Conservation (phyloP, 2,113 vertebrate species). For the Etheostoma spectabile region DNA sequence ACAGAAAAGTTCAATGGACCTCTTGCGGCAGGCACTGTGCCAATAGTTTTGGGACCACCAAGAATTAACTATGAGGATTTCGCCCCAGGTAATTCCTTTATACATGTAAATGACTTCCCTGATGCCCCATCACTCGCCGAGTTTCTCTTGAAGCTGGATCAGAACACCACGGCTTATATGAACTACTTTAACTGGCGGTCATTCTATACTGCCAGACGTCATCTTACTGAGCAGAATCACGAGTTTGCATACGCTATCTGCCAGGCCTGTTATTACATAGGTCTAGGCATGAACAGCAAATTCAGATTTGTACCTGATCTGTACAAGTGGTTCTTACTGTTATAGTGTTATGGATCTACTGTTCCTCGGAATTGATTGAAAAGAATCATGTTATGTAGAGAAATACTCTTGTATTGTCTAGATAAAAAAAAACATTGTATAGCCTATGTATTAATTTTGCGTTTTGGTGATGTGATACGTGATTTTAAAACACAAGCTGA, state of each 20-base stretch:
- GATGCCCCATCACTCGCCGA: conserved; percentile 86
- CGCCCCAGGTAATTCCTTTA: conserved; percentile 88
- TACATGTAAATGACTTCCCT: conserved; percentile 90
- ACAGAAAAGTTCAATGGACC: conserved; percentile 92
- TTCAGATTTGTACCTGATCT: conserved; percentile 88
- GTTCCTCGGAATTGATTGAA: not conserved
- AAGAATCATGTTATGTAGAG: not conserved
- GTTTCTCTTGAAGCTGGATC: conserved; percentile 87
- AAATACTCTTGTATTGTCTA: not conserved
- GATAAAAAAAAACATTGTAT: no score
- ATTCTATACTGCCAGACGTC: conserved; percentile 84
- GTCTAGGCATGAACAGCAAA: conserved; percentile 81
- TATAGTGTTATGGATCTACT: not conserved
- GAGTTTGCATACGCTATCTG: conserved; percentile 78
- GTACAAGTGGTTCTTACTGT: conserved; percentile 85
- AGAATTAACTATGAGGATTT: conserved; percentile 92
- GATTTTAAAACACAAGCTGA: no score
- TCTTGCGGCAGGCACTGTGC: conserved; percentile 88
- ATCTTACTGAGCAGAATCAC: conserved; percentile 82
- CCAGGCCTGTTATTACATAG: conserved; percentile 87
- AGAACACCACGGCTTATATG: conserved; percentile 87
- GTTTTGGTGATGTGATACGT: no score
- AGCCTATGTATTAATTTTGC: no score
- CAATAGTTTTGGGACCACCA: conserved; percentile 88
- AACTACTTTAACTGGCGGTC: conserved; percentile 90